These are phyloP conservation scores for Tenebrio molitor DNA, from an alignment of 1,140 invertebrate species.

Conservation along the genomic window DNA sequence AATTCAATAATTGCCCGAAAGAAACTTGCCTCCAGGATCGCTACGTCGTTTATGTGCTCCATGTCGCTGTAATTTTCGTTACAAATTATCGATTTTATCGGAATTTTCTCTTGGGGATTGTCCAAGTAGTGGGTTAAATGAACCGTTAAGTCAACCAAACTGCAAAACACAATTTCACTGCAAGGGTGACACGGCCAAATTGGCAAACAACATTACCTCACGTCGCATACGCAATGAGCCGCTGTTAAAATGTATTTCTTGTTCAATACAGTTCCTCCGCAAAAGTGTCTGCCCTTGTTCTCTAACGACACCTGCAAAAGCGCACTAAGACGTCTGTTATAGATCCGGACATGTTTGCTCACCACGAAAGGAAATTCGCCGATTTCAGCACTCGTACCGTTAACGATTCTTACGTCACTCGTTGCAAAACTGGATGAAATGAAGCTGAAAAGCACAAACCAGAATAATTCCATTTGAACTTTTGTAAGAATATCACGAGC, in stretches of 20 bases:
- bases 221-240: conserved; percentile 43
- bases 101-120: conserved; percentile 14
- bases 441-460: not conserved
- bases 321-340: not conserved
- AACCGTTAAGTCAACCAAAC: conserved; percentile 1
- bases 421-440: not conserved
- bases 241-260: conserved; percentile 42
- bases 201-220: not conserved
- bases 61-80: conserved; percentile 11
- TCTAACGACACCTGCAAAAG: conserved; percentile 42
- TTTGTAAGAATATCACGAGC: too few relatives aligned
- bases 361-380: conserved; percentile 44
- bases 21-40: conserved; percentile 31
- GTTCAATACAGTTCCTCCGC: conserved; percentile 42
- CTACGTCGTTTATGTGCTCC: conserved; percentile 42
- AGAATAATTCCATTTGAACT: too few relatives aligned
- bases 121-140: conserved; percentile 17
- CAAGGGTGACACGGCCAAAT: too few relatives aligned
- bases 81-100: conserved; percentile 20
- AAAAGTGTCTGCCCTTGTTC: conserved; percentile 34
- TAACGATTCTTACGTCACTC: conserved; percentile 14
- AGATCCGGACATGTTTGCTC: not conserved
- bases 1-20: not conserved
- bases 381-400: conserved; percentile 35
- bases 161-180: not conserved